Base-by-base conservation (phyloP, 2,888 invertebrate genomes). In the Oscheius onirici region DNA sequence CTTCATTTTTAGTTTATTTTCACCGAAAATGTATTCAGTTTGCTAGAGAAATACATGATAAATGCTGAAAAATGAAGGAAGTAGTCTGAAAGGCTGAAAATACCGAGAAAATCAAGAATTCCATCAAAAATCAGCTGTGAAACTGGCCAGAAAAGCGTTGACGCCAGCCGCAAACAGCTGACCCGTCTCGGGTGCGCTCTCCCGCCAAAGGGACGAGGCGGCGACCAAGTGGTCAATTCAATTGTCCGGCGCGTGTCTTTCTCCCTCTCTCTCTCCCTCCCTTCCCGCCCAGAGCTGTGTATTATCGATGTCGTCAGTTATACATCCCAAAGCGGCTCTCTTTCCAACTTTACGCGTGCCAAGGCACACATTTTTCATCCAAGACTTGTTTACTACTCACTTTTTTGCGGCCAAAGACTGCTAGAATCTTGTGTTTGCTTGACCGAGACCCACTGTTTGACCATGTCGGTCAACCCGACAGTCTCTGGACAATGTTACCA, bases 231-330 rank as follows among this genome's bases (percentile, higher is more conserved):
- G 63, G 63, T 46, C 63, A 49, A 63, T 63, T 63, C 49, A 63
- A 63, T 63, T 63, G 63, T 63, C 63, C 49, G 49, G 57, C 34
- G 51, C 51, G 51, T 51, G 51, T 51, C 22, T 51, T 22, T 51
- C 51, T 20, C 22, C 51, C 22, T 20, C 51, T 20, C n/a, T 8
- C 34, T 34, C 34, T 34, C 34, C 34, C 58, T 20, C 46, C 11
- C 58, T 41, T 26, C 40, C 58, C n/a, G 20, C 28, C 22, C 63
- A 63, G n/a, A n/a, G 63, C 63, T 63, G 63, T 63, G 63, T 63
- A 63, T 63, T 63, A 63, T 63, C 63, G 63, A 63, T 63, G 63
- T 63, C 63, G 63, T 63, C 49, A 49, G 63, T 63, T 63, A 63
- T 63, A 49, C 46, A 49, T 63, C 26, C 28, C 20, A 20, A 46